Percentiles rank a stretch among this genome's conserved stretches.
These are phyloP conservation scores for Rattus rattus DNA, from an alignment of 2,113 vertebrate genomes.

Conservation along the genomic window DNA sequence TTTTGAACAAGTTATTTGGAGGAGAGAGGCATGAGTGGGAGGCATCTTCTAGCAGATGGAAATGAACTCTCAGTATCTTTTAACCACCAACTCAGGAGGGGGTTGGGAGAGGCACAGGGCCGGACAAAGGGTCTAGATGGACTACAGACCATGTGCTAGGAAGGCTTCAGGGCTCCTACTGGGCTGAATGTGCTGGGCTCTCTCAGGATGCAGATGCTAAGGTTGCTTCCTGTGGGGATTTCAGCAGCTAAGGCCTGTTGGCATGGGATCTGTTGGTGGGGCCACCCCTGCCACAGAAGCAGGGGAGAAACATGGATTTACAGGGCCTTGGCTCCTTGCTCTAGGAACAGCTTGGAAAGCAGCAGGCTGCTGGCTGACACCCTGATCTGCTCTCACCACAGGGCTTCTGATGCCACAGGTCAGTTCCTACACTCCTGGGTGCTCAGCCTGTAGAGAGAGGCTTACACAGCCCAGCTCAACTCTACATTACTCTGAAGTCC, in stretches of 20 bases:
- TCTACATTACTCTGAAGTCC: background rate
- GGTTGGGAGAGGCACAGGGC: background rate
- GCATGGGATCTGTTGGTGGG: background rate
- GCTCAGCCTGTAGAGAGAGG: background rate
- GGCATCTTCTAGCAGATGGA: conserved; percentile 72
- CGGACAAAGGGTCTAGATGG: background rate
- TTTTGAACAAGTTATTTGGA: conserved; percentile 72
- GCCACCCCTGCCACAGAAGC: fast-evolving
- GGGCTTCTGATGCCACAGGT: background rate
- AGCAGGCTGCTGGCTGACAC: background rate
- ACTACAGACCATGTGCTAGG: background rate
- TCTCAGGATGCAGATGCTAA: background rate
- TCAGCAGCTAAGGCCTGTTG: background rate
- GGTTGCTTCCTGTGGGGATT: background rate
- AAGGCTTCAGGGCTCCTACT: background rate
- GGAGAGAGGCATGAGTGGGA: conserved; percentile 75
- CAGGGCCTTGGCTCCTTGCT: background rate
- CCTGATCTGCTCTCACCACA: background rate
- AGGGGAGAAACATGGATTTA: background rate
- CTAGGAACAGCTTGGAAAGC: background rate
- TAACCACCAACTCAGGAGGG: background rate
- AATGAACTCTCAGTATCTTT: conserved; percentile 43
- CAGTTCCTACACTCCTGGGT: background rate
- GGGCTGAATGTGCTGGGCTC: background rate
- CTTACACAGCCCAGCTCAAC: background rate